Evolutionary conservation across 2,888 invertebrate species (phyloP).

Genomic region (Erebia aethiops): DNA sequence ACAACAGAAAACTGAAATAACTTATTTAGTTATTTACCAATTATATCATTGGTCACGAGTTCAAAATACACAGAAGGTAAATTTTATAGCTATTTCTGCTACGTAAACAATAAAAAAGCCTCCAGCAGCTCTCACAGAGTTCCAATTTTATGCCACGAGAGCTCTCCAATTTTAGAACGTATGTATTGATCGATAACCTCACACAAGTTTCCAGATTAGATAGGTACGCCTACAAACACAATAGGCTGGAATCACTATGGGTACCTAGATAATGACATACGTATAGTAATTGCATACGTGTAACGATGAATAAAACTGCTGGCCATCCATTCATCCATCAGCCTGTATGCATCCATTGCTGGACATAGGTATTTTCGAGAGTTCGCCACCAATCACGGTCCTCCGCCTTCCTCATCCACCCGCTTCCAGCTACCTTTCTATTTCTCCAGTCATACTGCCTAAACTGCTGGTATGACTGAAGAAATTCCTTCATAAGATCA

Average conservation of each 20-base stretch:
- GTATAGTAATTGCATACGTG: constrained; percentile 25
- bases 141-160: constrained; percentile 24
- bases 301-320: not conserved
- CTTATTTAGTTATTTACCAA: no score
- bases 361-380: no score
- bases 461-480: no score
- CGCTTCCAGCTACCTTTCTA: no score
- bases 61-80: not conserved
- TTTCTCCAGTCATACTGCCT: no score
- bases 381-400: no score
- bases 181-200: constrained; percentile 44
- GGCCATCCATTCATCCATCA: no score
- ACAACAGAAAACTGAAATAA: no score
- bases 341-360: no score
- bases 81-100: not conserved
- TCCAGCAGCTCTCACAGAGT: constrained; percentile 14
- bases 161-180: constrained; percentile 41
- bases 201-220: constrained; percentile 43
- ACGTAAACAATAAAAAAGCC: not conserved
- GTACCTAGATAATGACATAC: constrained; percentile 25
- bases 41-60: no score
- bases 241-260: constrained; percentile 33
- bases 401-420: no score
- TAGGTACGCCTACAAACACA: constrained; percentile 44
- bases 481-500: no score